These are phyloP conservation scores for Bombus affinis DNA, from an alignment of 1,140 invertebrate genomes.

Conservation along the genomic window DNA sequence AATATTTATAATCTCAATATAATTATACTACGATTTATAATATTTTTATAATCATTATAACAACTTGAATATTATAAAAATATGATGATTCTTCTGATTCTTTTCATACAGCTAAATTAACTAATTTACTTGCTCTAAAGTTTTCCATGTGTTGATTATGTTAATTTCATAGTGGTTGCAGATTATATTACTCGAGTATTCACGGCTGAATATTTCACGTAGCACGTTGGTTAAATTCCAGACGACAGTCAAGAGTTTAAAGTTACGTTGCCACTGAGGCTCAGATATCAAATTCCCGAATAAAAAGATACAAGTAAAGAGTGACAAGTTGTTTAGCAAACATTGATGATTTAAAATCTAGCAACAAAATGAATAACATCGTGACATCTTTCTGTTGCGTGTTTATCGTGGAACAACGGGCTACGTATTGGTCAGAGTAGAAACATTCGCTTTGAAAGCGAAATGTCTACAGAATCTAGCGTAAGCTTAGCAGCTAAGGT, in stretches of 20 bases:
- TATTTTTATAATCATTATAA: too few species aligned
- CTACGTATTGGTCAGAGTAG: neutral
- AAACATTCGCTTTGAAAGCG: neutral
- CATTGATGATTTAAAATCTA: neutral
- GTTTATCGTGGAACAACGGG: neutral
- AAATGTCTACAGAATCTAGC: neutral
- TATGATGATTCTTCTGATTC: too few species aligned
- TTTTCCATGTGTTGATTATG: neutral
- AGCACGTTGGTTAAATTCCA: neutral
- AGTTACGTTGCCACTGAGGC: neutral
- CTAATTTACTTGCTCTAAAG: neutral
- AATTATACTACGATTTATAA: too few species aligned
- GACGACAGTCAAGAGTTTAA: neutral
- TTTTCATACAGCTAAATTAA: too few species aligned
- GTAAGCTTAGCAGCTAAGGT: neutral
- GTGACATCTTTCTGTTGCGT: neutral
- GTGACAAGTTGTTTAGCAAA: neutral
- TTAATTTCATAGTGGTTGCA: neutral
- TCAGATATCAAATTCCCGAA: neutral
- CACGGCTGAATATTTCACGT: neutral
- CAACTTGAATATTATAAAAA: too few species aligned
- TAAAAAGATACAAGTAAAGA: neutral
- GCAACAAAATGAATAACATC: neutral
- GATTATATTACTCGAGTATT: too few species aligned
- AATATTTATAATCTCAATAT: too few species aligned